Evolutionary conservation across 2,113 vertebrate species (phyloP), one percentile per base, ranked within the genome.

Genomic region (Phocoena phocoena): DNA sequence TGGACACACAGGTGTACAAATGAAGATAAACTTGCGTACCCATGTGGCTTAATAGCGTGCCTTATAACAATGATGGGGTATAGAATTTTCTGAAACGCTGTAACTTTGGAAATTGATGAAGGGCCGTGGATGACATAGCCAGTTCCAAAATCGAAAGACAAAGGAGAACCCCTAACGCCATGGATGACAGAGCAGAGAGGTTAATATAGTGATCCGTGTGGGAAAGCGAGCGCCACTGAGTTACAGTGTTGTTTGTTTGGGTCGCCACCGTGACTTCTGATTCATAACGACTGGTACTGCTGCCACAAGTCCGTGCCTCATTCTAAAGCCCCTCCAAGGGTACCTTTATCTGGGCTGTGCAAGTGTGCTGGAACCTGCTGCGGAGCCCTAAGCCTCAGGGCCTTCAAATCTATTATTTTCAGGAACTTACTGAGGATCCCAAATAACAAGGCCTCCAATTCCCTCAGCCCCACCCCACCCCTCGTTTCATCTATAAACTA

Each of bases 71-170:
- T 93, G 97, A 97, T 95, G 94, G 93, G 84, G 68, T 96, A 95
- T 95, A 85, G 95, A 96, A 96, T 97, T 97, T 97, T 95, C 95
- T 97, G 95, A 97, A 95, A 96, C 85, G 33, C 80, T 84, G 96
- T 96, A 96, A 96, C 98, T 96, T 97, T 97, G 96, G 94, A 90
- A 96, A 95, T 97, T 97, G 96, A 93, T 88, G 83, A 96, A 90
- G 90, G 84, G 38, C 85, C 20, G 6, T 68, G 80, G 55, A 73
- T 74, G 90, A 90, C 93, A 95, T 50, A 62, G 58, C 65, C 77
- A 90, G 95, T 96, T 96, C 96, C 95, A 92, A 97, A 95, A 96
- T 88, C 89, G 50, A 97, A 97, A 96, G 89, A 97, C 96, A 97
- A 98, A 98, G 97, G 96, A 96, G 97, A 88, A 41, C 20, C 36